Percentiles rank a stretch among this genome's conserved stretches.
Conservation (phyloP, 2,797 vertebrate genomes). For the Peromyscus aztecus region DNA sequence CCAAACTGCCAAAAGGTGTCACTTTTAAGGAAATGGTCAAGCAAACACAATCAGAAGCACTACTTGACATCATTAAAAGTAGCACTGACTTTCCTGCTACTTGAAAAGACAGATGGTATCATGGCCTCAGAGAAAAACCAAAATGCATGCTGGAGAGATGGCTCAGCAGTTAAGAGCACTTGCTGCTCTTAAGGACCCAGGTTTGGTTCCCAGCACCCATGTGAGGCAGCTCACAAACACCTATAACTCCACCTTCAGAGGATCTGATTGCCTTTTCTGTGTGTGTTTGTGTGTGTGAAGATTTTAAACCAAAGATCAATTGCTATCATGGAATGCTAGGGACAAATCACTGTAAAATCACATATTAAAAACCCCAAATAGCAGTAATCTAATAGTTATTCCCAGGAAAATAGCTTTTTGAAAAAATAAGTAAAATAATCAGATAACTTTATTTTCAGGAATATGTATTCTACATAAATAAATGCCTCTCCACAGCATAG, state of each 20-base stretch:
- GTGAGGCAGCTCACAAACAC: neutral
- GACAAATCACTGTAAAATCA: neutral
- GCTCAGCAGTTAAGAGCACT: neutral
- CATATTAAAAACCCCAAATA: neutral
- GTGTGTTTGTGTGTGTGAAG: no score
- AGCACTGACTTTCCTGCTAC: slow-evolving; percentile 45
- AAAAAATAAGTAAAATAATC: slow-evolving; percentile 43
- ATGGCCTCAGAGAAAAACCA: slow-evolving; percentile 16
- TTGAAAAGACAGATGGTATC: neutral
- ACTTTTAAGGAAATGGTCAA: slow-evolving; percentile 37
- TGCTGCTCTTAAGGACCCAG: neutral
- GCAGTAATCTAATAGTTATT: slow-evolving; percentile 40
- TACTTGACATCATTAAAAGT: slow-evolving; percentile 32
- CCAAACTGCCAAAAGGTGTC: slow-evolving; percentile 53
- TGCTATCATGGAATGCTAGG: slow-evolving; percentile 38
- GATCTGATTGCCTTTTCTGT: neutral
- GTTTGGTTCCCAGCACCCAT: neutral
- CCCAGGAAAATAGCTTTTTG: slow-evolving; percentile 44
- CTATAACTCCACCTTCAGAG: neutral
- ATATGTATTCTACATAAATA: slow-evolving; percentile 3
- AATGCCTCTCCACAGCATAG: neutral
- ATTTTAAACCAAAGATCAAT: neutral
- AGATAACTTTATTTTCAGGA: slow-evolving; percentile 45
- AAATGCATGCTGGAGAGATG: neutral
- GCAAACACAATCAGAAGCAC: slow-evolving; percentile 30